Evolutionary conservation across 2,113 vertebrate species (phyloP), one percentile per base, ranked within the genome.

Genomic region (Crotophaga sulcirostris): DNA sequence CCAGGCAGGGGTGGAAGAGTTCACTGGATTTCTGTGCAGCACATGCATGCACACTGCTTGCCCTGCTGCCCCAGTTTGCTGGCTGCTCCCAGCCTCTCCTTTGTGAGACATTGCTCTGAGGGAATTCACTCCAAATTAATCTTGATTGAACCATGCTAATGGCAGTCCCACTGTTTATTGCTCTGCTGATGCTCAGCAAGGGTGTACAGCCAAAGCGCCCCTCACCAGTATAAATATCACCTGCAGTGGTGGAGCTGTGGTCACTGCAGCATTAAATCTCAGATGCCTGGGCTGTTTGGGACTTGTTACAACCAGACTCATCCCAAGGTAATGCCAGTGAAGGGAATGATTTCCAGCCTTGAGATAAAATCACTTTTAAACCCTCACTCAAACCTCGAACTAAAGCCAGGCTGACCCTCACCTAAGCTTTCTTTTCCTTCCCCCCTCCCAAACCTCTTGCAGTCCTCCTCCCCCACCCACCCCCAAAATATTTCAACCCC

Each of bases 1-100:
- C 31, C 3, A 8, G 64, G 62, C 36, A 63, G 78, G 72, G 45
- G 24, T 36, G 0, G 15, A 20, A 10, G 56, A 38, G 15, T 19
- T 8, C 29, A 17, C 0, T 0, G 1, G n/a, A 24, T 63, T 38
- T 29, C 56, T 40, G 9, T 4, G 36, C 1, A 15, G 49, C 38
- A 16, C 21, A 21, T 19, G 47, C 12, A 10, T 20, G 20, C 21
- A 47, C 45, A 18, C 17, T 47, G 45, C 47, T 11, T 24, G 19
- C 24, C 23, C 16, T 5, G 31, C n/a, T n/a, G 18, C 31, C 56
- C 31, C 5, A 11, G 11, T 18, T 11, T 9, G 6, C 9, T 25
- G 9, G 29, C 60, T 45, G n/a, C 24, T 25, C 58, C 3, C 21
- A 31, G 47, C 63, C 55, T 19, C 44, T 59, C 34, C 72, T 51